phyloP scores from a whole-genome alignment of 1,140 invertebrate genomes.

The Chymomyza costata region DNA sequence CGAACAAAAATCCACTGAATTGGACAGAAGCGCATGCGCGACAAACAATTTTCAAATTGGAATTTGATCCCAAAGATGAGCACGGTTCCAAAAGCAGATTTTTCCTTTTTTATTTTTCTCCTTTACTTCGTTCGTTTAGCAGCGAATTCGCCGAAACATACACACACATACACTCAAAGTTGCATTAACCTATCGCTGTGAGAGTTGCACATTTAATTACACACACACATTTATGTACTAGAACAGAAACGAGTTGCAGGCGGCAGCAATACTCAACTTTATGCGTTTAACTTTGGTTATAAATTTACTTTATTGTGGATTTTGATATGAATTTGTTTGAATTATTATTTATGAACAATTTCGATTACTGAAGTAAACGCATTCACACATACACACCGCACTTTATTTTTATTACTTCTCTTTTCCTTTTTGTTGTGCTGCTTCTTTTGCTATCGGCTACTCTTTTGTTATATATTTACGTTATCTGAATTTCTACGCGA shows the following conservation, averaged over 20 bases:
- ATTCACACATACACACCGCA: constrained; percentile 2
- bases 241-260: constrained; percentile 44
- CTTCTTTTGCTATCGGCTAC: constrained; percentile 44
- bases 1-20: no score
- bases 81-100: constrained; percentile 18
- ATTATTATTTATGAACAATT: no score
- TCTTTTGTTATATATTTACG: neutral
- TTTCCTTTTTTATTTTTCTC: constrained; percentile 25
- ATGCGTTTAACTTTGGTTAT: no score
- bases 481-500: constrained; percentile 13
- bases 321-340: no score
- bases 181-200: no score
- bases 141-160: constrained; percentile 35
- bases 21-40: constrained; percentile 53
- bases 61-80: constrained; percentile 44
- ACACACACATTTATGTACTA: constrained; percentile 20
- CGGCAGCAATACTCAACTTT: no score
- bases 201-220: no score
- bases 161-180: constrained; percentile 14
- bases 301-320: no score
- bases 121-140: constrained; percentile 11
- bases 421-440: constrained; percentile 19
- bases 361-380: no score
- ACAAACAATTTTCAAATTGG: constrained; percentile 37
- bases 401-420: constrained; percentile 4